Percentiles rank a stretch among this genome's conserved stretches.
These are phyloP conservation scores for Limnodromus scolopaceus DNA, from an alignment of 2,797 vertebrate species.

Conservation along the genomic window DNA sequence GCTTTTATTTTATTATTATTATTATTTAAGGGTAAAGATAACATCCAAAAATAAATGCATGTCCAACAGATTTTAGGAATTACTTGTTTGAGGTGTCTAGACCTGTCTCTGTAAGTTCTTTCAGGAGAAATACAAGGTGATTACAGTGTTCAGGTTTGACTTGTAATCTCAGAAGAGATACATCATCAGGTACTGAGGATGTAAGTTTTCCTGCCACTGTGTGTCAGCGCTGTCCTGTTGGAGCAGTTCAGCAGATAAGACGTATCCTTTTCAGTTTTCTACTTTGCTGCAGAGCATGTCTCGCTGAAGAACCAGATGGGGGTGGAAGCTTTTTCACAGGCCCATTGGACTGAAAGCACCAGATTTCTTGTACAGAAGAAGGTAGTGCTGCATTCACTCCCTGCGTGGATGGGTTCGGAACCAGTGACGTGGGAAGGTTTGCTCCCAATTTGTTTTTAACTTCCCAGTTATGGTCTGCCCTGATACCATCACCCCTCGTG, in stretches of 20 bases:
- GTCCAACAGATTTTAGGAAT: too few species aligned
- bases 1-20: too few species aligned
- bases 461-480: too few species aligned
- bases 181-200: neutral
- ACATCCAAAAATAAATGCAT: too few species aligned
- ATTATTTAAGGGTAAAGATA: too few species aligned
- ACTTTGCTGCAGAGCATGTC: neutral
- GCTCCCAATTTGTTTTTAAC: neutral
- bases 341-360: neutral
- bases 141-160: neutral
- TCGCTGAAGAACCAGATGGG: neutral
- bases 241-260: fast-evolving
- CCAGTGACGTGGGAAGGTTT: neutral
- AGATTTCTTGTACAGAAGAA: neutral
- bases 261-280: neutral
- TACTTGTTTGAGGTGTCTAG: too few species aligned
- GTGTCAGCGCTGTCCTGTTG: neutral
- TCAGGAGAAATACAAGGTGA: neutral
- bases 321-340: neutral
- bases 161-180: neutral
- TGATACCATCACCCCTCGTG: too few species aligned
- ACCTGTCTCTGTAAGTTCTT: neutral
- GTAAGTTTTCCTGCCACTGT: neutral
- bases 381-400: neutral
- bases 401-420: neutral